Percentiles rank a stretch among this genome's conserved stretches.
Conservation (phyloP, 2,888 invertebrate genomes). For the Argyra leucocephala region DNA sequence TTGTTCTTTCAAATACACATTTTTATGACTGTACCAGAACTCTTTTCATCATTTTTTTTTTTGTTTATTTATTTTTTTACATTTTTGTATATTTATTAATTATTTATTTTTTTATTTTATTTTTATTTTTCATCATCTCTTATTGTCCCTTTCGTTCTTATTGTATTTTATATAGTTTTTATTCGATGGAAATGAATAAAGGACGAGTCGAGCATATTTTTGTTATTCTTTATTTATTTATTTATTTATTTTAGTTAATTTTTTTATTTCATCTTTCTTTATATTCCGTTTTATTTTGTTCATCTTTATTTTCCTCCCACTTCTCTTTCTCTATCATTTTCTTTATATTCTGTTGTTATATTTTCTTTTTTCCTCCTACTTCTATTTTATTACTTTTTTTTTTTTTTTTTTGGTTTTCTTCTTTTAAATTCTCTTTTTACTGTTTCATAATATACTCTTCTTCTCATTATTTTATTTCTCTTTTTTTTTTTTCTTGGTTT, state of each 20-base stretch:
- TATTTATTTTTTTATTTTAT: background rate
- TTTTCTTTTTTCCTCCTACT: too few species aligned
- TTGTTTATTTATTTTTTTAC: background rate
- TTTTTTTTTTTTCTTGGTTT: too few species aligned
- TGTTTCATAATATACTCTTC: too few species aligned
- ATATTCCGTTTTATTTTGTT: background rate
- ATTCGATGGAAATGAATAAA: background rate
- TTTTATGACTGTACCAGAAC: slow-evolving; percentile 6
- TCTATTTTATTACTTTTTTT: too few species aligned
- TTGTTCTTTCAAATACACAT: background rate
- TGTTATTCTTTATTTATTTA: background rate
- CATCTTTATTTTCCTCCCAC: background rate
- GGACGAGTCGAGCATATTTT: background rate
- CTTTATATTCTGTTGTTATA: too few species aligned
- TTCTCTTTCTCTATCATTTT: background rate
- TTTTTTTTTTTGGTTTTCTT: too few species aligned
- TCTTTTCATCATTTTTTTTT: background rate
- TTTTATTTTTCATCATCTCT: background rate
- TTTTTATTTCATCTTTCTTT: background rate
- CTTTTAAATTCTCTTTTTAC: too few species aligned
- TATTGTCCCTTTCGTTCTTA: background rate
- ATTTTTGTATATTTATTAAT: background rate
- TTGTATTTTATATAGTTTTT: background rate
- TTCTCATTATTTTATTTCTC: too few species aligned
- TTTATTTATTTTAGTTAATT: slow-evolving; percentile 1